Conservation (phyloP, 2,797 vertebrate genomes). For the Spatula versicolor region DNA sequence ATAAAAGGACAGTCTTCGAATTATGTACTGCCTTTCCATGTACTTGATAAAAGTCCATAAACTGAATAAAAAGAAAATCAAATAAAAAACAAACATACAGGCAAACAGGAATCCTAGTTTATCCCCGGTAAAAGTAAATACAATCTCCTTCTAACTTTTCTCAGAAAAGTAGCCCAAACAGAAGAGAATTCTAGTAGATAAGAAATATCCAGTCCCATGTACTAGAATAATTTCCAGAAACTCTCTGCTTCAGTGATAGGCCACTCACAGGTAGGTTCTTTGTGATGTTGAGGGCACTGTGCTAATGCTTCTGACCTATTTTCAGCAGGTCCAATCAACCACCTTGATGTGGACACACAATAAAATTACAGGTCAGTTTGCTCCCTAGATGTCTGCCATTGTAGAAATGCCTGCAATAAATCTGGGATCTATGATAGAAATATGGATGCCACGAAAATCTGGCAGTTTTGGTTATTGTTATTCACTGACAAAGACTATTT, state of each 20-base stretch:
- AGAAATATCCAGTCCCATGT: background rate
- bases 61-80: background rate
- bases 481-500: background rate
- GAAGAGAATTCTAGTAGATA: background rate
- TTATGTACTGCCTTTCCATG: background rate
- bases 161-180: background rate
- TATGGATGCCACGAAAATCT: background rate
- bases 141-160: background rate
- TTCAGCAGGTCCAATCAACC: background rate
- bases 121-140: background rate
- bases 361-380: background rate
- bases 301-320: background rate
- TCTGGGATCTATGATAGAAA: background rate
- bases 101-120: background rate
- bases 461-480: background rate
- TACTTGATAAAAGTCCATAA: background rate
- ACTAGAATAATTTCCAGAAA: background rate
- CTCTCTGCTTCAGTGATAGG: background rate
- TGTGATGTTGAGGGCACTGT: accelerated
- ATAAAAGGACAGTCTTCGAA: background rate
- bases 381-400: background rate
- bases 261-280: background rate
- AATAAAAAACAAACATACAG: accelerated
- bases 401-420: background rate
- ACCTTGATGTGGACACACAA: background rate